Percentiles rank a stretch among this genome's conserved stretches.
phyloP scores from a whole-genome alignment of 2,113 vertebrate species.

The human (Homo sapiens) region DNA sequence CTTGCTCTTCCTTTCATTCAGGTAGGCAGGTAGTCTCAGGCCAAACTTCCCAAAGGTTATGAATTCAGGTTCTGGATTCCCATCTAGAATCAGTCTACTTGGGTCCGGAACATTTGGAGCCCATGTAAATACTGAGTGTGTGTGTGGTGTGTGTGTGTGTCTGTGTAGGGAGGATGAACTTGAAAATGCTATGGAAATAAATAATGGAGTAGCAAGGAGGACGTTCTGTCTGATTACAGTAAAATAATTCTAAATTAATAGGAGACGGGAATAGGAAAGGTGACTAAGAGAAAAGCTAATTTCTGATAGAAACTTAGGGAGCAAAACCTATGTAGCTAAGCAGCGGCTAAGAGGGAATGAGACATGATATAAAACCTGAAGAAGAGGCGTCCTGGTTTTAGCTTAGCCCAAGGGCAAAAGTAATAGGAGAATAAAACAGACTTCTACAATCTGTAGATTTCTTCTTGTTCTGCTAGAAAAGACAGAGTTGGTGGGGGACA shows the following conservation, averaged over 20 bases:
- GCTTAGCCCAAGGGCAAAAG: background rate
- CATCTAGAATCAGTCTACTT: background rate
- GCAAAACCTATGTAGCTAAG: background rate
- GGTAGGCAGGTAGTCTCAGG: background rate
- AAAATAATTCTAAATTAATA: background rate
- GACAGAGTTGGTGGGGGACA: background rate
- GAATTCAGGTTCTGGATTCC: background rate
- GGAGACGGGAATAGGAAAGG: background rate
- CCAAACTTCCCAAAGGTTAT: background rate
- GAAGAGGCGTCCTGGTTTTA: background rate
- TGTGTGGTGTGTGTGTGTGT: background rate
- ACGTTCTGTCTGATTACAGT: background rate
- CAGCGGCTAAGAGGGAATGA: conserved; percentile 10
- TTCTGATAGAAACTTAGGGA: conserved; percentile 37
- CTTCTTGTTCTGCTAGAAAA: background rate
- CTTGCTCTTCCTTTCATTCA: background rate
- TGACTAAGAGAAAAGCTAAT: background rate
- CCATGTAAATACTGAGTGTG: background rate
- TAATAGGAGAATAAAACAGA: background rate
- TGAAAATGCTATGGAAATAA: conserved; percentile 6
- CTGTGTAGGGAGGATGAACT: background rate
- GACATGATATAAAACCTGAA: background rate
- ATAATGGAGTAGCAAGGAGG: background rate
- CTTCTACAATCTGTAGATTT: background rate
- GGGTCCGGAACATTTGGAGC: background rate